Conservation (phyloP, 2,888 invertebrate genomes). For the Drosophila cognata region DNA sequence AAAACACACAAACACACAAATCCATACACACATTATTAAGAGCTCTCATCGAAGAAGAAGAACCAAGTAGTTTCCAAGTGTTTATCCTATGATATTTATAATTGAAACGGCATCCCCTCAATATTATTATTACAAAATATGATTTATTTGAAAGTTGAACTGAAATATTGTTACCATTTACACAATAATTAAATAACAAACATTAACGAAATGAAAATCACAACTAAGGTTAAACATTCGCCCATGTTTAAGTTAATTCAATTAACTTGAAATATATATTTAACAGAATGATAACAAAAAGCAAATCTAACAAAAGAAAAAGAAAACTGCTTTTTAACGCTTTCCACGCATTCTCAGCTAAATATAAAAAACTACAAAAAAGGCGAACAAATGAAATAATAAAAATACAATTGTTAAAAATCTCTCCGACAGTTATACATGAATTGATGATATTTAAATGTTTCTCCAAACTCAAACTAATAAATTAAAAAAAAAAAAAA, state of each 20-base stretch:
- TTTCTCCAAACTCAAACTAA: constrained; percentile 60
- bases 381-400: constrained; percentile 42
- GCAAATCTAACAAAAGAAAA: constrained; percentile 12
- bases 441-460: constrained; percentile 61
- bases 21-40: constrained; percentile 8
- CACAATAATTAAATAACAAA: constrained; percentile 38
- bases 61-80: constrained; percentile 6
- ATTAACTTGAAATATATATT: constrained; percentile 62
- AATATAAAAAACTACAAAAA: constrained; percentile 8
- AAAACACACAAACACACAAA: background rate
- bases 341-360: constrained; percentile 53
- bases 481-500: constrained; percentile 14
- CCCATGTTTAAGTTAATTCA: constrained; percentile 72
- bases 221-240: constrained; percentile 53
- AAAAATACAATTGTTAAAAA: constrained; percentile 71
- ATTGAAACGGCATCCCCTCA: background rate
- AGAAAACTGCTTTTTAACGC: constrained; percentile 57
- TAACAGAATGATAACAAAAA: constrained; percentile 18
- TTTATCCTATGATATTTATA: constrained; percentile 1
- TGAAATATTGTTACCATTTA: constrained; percentile 64
- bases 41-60: constrained; percentile 33
- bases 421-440: constrained; percentile 60
- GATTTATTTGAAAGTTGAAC: constrained; percentile 46
- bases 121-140: constrained; percentile 7
- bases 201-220: constrained; percentile 16